Base-by-base conservation (phyloP, 2,797 vertebrate species). In the Decapterus maruadsi region DNA sequence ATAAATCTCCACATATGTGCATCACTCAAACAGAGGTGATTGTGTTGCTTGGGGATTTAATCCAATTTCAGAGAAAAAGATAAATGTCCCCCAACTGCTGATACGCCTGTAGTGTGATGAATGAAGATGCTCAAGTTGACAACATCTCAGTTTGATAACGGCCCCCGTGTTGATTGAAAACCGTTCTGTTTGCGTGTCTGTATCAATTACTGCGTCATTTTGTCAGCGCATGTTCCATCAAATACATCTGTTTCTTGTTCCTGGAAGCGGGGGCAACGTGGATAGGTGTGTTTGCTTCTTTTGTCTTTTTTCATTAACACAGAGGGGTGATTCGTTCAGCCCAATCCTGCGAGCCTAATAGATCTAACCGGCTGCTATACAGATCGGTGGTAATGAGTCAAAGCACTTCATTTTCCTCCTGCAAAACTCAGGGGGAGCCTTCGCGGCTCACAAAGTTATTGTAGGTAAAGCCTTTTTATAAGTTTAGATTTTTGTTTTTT, bases 121-220 rank as follows among this genome's bases (percentile, higher is more conserved):
- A 89, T 88, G 55, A 79, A 90, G 85, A 90, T 71, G 77, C 72
- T 84, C 6, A 1, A 69, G 66, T 36, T 78, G 82, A 89, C 86
- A 87, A 62, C 68, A 62, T 67, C 81, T 69, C 48, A 4, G 45
- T 65, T 81, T 88, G 86, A 90, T 87, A 62, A 60, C 55, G 63
- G 54, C 54, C 50, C 50, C 29, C 16, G 56, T 20, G 43, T 51
- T 75, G 78, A 89, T 89, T 82, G 81, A 90, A 87, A 76, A 57
- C 64, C 56, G 10, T 75, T 79, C 79, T 79, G 40, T 85, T 81
- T 81, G 42, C 60, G 61, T 42, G 83, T 86, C 84, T 90, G 72
- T 77, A 85, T 93, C 81, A 82, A 78, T 92, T 77, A 82, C 87
- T 53, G 59, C 64, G 45, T 70, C 45, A 36, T 69, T 78, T 82